Conservation (phyloP, 2,797 vertebrate species). For the Cossypha dichroa region DNA sequence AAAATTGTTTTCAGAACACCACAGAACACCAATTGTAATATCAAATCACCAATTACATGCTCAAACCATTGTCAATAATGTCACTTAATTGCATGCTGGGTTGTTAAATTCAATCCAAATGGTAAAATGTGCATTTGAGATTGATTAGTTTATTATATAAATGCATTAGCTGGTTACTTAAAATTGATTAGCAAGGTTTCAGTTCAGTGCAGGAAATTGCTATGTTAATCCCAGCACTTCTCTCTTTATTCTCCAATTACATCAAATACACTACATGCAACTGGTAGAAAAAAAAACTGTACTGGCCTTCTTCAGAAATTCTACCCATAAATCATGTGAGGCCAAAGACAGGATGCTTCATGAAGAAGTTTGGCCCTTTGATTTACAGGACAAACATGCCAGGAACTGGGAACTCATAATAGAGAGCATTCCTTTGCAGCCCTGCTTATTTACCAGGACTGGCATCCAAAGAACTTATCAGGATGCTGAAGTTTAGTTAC, state of each 20-base stretch:
- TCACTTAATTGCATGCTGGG: conserved; percentile 22
- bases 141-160: conserved; percentile 63
- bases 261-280: not conserved
- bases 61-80: conserved; percentile 29
- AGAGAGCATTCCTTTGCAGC: not conserved
- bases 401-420: not conserved
- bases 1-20: conserved; percentile 6
- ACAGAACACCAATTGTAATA: conserved; percentile 1
- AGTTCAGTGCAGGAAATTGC: conserved; percentile 26
- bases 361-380: not conserved
- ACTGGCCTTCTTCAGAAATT: not conserved
- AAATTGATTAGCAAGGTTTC: conserved; percentile 55
- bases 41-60: conserved; percentile 38
- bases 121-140: conserved; percentile 41
- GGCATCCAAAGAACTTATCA: not conserved
- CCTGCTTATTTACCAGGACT: not conserved
- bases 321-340: not conserved
- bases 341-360: not conserved
- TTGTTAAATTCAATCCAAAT: conserved; percentile 53
- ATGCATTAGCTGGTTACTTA: conserved; percentile 46
- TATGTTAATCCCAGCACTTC: conserved; percentile 3
- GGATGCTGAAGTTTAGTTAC: not conserved
- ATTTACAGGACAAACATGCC: not conserved
- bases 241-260: conserved; percentile 27
- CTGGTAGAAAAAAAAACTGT: not conserved